phyloP scores from a whole-genome alignment of 2,113 vertebrate genomes.

The Apteryx mantelli region DNA sequence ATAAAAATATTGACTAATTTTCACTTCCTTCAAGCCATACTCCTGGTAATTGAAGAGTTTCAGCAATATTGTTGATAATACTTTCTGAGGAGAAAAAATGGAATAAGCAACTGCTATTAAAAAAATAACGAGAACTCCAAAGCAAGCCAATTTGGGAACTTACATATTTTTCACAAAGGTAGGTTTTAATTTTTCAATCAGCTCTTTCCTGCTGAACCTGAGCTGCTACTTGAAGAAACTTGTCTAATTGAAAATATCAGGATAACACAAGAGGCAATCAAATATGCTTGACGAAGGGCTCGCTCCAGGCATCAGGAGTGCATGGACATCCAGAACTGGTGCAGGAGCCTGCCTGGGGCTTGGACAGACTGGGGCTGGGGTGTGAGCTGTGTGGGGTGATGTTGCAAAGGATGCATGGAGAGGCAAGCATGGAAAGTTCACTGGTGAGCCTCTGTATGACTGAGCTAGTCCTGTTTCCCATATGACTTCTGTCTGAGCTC shows the following conservation, averaged over 20 bases:
- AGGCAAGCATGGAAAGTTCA: background rate
- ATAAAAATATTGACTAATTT: conserved; percentile 61
- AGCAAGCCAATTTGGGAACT: conserved; percentile 30
- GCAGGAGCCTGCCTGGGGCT: background rate
- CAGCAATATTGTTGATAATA: conserved; percentile 13
- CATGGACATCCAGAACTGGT: background rate
- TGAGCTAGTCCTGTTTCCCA: background rate
- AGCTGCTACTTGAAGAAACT: conserved; percentile 3
- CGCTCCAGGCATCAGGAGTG: accelerated
- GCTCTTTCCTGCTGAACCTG: background rate
- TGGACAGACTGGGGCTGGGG: background rate
- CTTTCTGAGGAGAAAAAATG: background rate
- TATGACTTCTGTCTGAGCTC: background rate
- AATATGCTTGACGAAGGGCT: background rate
- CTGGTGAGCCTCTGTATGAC: background rate
- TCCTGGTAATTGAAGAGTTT: conserved; percentile 48
- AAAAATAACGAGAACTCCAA: background rate
- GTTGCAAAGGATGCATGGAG: background rate
- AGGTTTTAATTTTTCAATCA: conserved; percentile 42
- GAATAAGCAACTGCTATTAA: conserved; percentile 1
- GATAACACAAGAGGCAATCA: background rate
- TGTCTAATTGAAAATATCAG: background rate
- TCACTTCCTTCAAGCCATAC: conserved; percentile 29
- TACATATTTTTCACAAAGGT: conserved; percentile 53
- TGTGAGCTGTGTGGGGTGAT: background rate